These are phyloP conservation scores for Macrotis lagotis DNA, from an alignment of 2,113 vertebrate species.

Conservation along the genomic window DNA sequence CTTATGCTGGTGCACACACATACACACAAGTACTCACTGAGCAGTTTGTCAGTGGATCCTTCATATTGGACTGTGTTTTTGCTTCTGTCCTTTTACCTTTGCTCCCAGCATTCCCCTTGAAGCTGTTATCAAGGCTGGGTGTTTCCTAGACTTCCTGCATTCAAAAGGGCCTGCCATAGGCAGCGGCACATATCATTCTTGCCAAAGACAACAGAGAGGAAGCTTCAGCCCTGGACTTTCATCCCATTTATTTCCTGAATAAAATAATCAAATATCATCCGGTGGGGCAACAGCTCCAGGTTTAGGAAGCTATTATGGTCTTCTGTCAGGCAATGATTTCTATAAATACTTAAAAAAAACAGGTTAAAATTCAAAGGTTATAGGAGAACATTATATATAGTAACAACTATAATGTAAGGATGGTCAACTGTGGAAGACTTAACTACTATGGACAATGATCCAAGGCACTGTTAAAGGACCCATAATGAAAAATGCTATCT, in stretches of 20 bases:
- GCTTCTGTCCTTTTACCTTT: conserved; percentile 78
- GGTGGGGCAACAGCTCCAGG: conserved; percentile 3
- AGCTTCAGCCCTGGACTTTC: conserved; percentile 69
- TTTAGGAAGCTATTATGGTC: conserved; percentile 16
- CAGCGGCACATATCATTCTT: conserved; percentile 54
- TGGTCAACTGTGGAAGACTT: not conserved
- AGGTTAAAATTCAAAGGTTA: not conserved
- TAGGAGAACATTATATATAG: not conserved
- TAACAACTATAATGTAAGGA: not conserved
- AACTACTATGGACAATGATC: not conserved
- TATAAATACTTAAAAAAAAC: conserved; percentile 12
- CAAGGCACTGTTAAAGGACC: not conserved
- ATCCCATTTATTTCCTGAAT: conserved; percentile 72
- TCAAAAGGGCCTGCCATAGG: conserved; percentile 46
- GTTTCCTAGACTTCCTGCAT: conserved; percentile 67
- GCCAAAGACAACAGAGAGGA: conserved; percentile 70
- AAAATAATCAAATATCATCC: conserved; percentile 52
- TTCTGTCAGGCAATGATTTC: conserved; percentile 13
- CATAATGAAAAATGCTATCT: not conserved
- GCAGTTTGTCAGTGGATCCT: conserved; percentile 87
- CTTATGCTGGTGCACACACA: not conserved
- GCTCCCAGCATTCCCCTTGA: conserved; percentile 37
- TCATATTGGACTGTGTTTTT: conserved; percentile 84
- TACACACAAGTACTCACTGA: conserved; percentile 85
- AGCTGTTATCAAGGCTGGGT: conserved; percentile 53